phyloP scores from a whole-genome alignment of 2,888 invertebrate species.

The Philereme vetulata region DNA sequence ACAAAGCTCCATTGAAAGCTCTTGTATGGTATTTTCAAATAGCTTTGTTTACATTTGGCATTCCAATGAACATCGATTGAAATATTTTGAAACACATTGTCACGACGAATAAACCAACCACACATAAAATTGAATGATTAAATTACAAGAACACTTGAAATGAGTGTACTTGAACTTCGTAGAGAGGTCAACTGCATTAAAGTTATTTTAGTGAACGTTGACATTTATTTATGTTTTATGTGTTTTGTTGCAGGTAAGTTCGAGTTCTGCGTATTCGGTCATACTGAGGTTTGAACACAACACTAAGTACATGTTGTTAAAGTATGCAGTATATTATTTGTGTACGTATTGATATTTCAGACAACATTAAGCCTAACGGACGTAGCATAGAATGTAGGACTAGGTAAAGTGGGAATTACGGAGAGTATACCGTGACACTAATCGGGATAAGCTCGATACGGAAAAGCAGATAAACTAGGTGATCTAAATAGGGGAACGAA shows the following conservation, averaged over 20 bases:
- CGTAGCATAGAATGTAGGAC: conserved; percentile 24
- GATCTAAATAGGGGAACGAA: background rate
- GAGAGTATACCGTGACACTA: conserved; percentile 31
- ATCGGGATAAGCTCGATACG: conserved; percentile 26
- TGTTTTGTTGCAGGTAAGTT: conserved; percentile 59
- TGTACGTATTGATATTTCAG: conserved; percentile 8
- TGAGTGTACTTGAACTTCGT: conserved; percentile 48
- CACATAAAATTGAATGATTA: conserved; percentile 45
- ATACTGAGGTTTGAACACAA: conserved; percentile 31
- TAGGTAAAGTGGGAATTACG: conserved; percentile 27
- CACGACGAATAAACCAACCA: conserved; percentile 47
- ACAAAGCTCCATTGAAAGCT: conserved; percentile 44
- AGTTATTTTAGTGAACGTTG: conserved; percentile 42
- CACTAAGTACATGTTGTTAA: background rate
- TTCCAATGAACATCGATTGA: conserved; percentile 50
- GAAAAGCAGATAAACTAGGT: conserved; percentile 20
- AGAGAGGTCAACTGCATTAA: conserved; percentile 42
- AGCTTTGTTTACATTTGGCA: conserved; percentile 65
- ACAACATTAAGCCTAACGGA: conserved; percentile 28
- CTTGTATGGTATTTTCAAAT: conserved; percentile 34
- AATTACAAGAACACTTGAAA: conserved; percentile 16
- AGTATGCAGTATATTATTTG: background rate
- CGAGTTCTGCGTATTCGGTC: conserved; percentile 22
- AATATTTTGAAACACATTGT: conserved; percentile 47
- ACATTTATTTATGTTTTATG: conserved; percentile 40